phyloP scores from a whole-genome alignment of 2,797 vertebrate species.

The Distichodus sexfasciatus region DNA sequence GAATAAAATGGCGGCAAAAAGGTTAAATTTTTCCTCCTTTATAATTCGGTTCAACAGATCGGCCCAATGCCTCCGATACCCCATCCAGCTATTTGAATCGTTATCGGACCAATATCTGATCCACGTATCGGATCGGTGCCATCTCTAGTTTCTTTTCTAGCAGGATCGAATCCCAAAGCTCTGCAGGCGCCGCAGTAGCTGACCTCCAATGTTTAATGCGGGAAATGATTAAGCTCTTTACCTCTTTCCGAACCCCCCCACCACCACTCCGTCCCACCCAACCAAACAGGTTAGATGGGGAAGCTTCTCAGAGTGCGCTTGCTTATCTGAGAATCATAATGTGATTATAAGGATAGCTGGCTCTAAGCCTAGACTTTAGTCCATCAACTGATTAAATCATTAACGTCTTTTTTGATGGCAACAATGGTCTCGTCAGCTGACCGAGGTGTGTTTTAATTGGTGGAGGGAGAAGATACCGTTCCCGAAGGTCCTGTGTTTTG shows the following conservation, averaged over 20 bases:
- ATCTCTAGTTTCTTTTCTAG: too few species aligned
- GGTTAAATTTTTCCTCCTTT: too few species aligned
- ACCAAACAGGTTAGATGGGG: background rate
- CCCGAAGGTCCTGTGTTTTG: background rate
- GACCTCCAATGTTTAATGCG: background rate
- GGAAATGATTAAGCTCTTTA: conserved; percentile 6
- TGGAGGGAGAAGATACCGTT: background rate
- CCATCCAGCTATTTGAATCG: too few species aligned
- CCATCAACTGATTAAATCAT: conserved; percentile 25
- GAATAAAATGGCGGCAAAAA: too few species aligned
- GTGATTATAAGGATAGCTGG: conserved; percentile 25
- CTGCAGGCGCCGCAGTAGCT: background rate
- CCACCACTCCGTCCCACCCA: conserved; percentile 1
- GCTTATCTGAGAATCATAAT: conserved; percentile 14
- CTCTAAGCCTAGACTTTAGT: conserved; percentile 2
- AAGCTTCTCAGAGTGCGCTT: conserved; percentile 5
- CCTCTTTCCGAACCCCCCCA: background rate
- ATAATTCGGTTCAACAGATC: too few species aligned
- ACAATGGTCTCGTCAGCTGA: background rate
- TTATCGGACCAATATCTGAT: too few species aligned
- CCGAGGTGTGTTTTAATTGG: background rate
- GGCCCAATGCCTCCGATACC: too few species aligned
- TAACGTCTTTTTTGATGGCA: conserved; percentile 11
- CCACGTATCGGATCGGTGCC: too few species aligned
- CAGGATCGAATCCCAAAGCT: too few species aligned